Evolutionary conservation across 2,888 invertebrate genomes (phyloP).

Genomic region (Meteorus colon): DNA sequence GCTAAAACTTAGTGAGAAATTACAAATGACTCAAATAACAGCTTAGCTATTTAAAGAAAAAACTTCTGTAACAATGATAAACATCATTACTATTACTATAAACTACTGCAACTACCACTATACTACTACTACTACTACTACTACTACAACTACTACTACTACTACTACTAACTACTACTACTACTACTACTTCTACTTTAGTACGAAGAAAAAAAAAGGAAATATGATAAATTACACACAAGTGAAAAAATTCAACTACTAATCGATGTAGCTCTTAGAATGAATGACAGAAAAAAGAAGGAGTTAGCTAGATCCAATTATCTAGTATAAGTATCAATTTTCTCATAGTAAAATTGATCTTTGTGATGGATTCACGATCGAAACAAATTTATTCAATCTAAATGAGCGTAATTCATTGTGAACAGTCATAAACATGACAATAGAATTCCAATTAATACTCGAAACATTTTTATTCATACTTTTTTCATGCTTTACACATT

Average conservation of each 20-base stretch:
- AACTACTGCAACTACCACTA: slow-evolving; percentile 49
- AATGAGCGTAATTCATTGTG: slow-evolving; percentile 43
- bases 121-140: neutral
- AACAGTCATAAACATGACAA: slow-evolving; percentile 27
- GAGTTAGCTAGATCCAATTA: slow-evolving; percentile 45
- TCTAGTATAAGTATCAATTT: slow-evolving; percentile 40
- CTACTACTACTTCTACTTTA: slow-evolving; percentile 41
- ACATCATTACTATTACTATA: slow-evolving; percentile 56
- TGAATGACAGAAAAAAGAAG: slow-evolving; percentile 49
- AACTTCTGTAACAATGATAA: slow-evolving; percentile 53
- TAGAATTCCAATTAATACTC: slow-evolving; percentile 25
- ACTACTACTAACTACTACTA: slow-evolving; percentile 45
- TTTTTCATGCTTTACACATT: slow-evolving; percentile 8
- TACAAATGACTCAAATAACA: slow-evolving; percentile 57
- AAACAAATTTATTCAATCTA: slow-evolving; percentile 36
- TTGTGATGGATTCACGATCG: slow-evolving; percentile 36
- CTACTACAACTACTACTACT: neutral
- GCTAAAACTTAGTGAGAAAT: slow-evolving; percentile 60
- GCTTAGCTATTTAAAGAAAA: slow-evolving; percentile 56
- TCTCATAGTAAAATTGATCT: slow-evolving; percentile 42
- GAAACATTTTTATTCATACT: slow-evolving; percentile 16
- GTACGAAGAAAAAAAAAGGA: slow-evolving; percentile 25
- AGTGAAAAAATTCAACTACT: slow-evolving; percentile 55
- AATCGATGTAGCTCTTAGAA: slow-evolving; percentile 60
- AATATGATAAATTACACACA: slow-evolving; percentile 44